phyloP scores from a whole-genome alignment of 2,797 vertebrate genomes.

The Fringilla coelebs region DNA sequence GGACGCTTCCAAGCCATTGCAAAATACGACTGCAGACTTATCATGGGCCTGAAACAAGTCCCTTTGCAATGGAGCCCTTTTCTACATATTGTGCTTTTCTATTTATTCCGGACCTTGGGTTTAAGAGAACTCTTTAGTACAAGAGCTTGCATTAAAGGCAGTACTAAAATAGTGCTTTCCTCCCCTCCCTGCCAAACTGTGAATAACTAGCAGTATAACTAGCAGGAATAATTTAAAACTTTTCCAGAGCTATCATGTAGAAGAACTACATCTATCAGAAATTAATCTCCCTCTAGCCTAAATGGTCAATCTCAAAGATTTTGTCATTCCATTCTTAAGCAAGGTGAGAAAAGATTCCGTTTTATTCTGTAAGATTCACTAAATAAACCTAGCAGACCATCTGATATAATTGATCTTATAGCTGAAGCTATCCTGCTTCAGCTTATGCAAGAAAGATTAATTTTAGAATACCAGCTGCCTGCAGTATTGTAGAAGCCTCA shows the following conservation, averaged over 20 bases:
- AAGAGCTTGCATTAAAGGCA: neutral
- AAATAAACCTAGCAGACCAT: neutral
- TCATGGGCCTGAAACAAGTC: neutral
- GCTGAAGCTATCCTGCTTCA: neutral
- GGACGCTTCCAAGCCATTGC: neutral
- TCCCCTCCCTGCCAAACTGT: neutral
- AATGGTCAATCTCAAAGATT: neutral
- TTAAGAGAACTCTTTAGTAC: neutral
- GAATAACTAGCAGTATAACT: neutral
- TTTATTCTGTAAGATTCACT: neutral
- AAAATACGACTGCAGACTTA: neutral
- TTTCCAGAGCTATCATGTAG: neutral
- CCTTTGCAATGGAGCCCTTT: neutral
- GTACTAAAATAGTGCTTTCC: neutral
- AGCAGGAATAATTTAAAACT: neutral
- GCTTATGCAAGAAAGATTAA: neutral
- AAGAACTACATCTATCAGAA: neutral
- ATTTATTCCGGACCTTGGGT: neutral
- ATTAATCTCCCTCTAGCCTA: neutral
- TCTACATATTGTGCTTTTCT: neutral
- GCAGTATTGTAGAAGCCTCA: neutral
- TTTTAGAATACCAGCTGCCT: conserved; percentile 3
- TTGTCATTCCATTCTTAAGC: neutral
- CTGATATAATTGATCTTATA: neutral
- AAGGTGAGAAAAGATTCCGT: neutral